These are phyloP conservation scores for Hylaeus volcanicus DNA, from an alignment of 1,140 invertebrate species.

Conservation along the genomic window DNA sequence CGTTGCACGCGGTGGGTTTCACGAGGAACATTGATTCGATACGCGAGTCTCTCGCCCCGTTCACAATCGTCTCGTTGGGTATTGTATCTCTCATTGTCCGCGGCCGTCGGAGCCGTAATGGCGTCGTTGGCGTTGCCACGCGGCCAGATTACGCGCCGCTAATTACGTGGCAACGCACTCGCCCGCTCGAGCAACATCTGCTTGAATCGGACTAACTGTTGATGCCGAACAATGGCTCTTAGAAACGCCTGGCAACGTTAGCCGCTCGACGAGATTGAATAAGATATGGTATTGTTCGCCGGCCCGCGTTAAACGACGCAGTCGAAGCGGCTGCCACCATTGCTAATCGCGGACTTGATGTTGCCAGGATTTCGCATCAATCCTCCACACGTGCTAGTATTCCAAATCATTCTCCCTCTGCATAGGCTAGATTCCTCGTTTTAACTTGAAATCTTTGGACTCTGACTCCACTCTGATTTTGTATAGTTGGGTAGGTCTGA, in stretches of 20 bases:
- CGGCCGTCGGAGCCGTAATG: conserved; percentile 51
- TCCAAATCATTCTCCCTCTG: too few relatives aligned
- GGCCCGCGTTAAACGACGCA: conserved; percentile 3
- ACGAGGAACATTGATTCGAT: conserved; percentile 26
- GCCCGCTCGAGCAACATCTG: conserved; percentile 70
- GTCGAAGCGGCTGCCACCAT: not conserved
- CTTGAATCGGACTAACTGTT: conserved; percentile 70
- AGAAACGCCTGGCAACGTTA: conserved; percentile 42
- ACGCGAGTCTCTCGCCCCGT: conserved; percentile 19
- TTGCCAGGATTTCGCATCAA: too few relatives aligned
- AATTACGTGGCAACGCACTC: conserved; percentile 75
- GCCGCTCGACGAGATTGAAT: conserved; percentile 30
- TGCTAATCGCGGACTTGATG: not conserved
- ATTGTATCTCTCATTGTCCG: conserved; percentile 46
- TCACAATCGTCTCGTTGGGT: conserved; percentile 42
- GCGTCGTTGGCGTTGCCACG: conserved; percentile 70
- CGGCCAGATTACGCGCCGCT: conserved; percentile 73
- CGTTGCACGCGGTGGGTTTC: conserved; percentile 10
- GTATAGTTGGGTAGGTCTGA: too few relatives aligned
- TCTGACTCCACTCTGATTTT: too few relatives aligned
- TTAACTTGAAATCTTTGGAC: too few relatives aligned
- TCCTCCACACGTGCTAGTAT: not conserved
- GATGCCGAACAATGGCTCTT: conserved; percentile 49
- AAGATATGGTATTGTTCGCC: conserved; percentile 34
- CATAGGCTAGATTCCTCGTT: too few relatives aligned